Evolutionary conservation across 2,888 invertebrate genomes (phyloP).

Genomic region (Dasysyrphus tricinctus): DNA sequence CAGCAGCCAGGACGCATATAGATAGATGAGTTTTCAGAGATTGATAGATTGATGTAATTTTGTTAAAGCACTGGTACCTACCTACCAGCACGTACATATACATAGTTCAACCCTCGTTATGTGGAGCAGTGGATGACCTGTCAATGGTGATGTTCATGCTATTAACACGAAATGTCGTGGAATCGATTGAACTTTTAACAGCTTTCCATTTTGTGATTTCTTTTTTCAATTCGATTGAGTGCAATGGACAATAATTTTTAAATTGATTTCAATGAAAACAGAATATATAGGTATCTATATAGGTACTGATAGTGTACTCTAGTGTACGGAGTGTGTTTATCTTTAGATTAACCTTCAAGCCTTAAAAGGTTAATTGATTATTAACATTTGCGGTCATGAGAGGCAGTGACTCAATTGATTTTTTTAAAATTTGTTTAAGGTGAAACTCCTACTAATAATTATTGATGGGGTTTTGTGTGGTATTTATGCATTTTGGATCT

Average conservation of each 20-base stretch:
- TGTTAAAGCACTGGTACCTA: constrained; percentile 53
- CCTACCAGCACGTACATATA: constrained; percentile 35
- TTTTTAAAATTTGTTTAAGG: too few relatives aligned
- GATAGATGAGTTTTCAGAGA: constrained; percentile 56
- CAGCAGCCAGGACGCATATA: neutral
- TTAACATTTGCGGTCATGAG: too few relatives aligned
- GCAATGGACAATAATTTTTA: constrained; percentile 1
- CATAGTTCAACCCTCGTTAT: constrained; percentile 46
- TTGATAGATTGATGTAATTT: constrained; percentile 73
- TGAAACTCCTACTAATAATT: too few relatives aligned
- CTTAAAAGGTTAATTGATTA: neutral
- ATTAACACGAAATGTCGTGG: constrained; percentile 31
- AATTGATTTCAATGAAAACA: neutral
- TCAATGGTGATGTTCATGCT: constrained; percentile 53
- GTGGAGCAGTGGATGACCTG: constrained; percentile 55
- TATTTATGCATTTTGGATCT: too few relatives aligned
- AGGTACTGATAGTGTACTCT: neutral
- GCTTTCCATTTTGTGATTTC: constrained; percentile 43
- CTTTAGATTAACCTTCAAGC: neutral
- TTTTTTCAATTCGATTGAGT: constrained; percentile 24
- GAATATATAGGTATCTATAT: neutral
- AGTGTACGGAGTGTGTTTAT: neutral
- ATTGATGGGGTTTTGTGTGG: too few relatives aligned
- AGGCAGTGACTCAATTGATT: too few relatives aligned
- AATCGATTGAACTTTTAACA: constrained; percentile 71